Percentiles rank a stretch among this genome's conserved stretches.
These are phyloP conservation scores for Indicator maculatus DNA, from an alignment of 2,113 vertebrate species.

Conservation along the genomic window DNA sequence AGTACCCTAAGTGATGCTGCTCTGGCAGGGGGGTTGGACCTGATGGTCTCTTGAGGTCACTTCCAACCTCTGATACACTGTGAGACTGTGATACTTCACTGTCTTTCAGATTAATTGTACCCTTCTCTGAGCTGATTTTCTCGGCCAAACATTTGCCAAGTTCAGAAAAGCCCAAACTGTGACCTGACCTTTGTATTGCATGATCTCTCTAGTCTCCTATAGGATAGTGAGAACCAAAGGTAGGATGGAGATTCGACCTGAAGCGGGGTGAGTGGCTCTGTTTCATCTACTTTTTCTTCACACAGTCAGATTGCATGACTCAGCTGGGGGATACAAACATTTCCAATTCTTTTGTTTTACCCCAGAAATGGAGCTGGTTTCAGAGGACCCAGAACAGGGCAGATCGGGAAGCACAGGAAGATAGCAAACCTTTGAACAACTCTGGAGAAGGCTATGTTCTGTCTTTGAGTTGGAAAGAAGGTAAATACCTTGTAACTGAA, in stretches of 20 bases:
- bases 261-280: neutral
- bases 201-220: neutral
- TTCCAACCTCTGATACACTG: too few relatives aligned
- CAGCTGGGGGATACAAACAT: neutral
- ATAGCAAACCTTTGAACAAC: too few relatives aligned
- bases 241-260: neutral
- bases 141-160: neutral
- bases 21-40: too few relatives aligned
- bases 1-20: too few relatives aligned
- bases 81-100: neutral
- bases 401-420: neutral
- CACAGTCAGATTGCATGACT: neutral
- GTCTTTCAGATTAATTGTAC: neutral
- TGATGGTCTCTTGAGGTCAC: too few relatives aligned
- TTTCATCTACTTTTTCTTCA: neutral
- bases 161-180: neutral
- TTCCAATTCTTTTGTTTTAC: neutral
- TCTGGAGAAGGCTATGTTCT: too few relatives aligned
- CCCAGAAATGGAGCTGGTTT: neutral
- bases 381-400: neutral
- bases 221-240: neutral
- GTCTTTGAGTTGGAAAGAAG: too few relatives aligned
- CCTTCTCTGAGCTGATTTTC: neutral
- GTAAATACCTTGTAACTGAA: too few relatives aligned
- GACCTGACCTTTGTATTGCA: neutral